A percentile compares a stretch with the other conserved stretches of the same genome.
These are phyloP conservation scores for Clitarchus hookeri DNA, from an alignment of 2,888 invertebrate species.

Conservation along the genomic window DNA sequence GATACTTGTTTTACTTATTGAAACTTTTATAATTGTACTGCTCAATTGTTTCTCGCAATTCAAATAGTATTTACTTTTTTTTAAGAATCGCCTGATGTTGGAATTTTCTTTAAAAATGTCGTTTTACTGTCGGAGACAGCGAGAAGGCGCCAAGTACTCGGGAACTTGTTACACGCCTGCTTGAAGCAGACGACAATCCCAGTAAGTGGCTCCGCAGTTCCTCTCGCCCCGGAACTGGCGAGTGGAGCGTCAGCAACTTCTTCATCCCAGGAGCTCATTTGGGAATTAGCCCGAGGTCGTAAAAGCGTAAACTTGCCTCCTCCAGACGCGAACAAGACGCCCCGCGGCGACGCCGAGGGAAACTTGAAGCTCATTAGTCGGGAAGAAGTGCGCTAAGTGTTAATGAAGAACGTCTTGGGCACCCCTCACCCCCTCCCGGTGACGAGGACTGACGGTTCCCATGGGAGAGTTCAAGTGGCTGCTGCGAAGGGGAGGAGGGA, in stretches of 20 bases:
- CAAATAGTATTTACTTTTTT: too few species aligned
- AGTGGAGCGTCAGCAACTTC: background rate
- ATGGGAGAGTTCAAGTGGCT: background rate
- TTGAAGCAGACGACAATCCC: background rate
- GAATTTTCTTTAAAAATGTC: too few species aligned
- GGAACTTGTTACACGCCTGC: background rate
- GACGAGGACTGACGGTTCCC: background rate
- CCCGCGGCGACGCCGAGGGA: background rate
- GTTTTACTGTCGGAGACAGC: too few species aligned
- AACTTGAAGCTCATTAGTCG: conserved; percentile 14
- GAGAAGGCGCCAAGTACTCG: too few species aligned
- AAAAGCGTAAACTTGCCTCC: background rate
- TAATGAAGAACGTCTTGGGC: background rate
- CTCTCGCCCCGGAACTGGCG: background rate
- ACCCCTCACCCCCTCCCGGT: background rate
- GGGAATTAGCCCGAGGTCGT: background rate
- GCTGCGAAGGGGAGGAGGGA: background rate
- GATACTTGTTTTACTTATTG: too few species aligned
- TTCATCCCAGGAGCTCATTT: background rate
- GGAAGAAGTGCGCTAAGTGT: background rate
- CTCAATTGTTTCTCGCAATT: too few species aligned
- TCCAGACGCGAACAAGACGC: background rate
- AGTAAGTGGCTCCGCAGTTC: background rate
- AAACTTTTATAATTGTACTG: too few species aligned
- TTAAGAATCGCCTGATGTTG: too few species aligned